Evolutionary conservation across 2,888 invertebrate genomes (phyloP), one percentile per base, ranked within the genome.

Genomic region (Brenthis hecate): DNA sequence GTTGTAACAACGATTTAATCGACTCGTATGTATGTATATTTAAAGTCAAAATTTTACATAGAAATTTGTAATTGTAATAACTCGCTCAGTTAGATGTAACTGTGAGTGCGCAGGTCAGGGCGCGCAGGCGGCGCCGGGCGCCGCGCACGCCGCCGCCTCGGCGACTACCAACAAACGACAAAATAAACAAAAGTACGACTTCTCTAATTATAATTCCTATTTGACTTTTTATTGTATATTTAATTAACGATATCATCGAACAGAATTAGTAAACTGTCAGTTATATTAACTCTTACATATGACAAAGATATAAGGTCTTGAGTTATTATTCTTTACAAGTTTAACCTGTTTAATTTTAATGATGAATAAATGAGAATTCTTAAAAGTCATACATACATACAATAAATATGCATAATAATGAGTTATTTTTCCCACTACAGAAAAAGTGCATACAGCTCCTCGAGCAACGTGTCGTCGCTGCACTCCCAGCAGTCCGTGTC

Each of bases 161-260:
- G 69, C 86, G 0, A 80, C 88, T 0, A 79, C 90, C n/a, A 91
- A 87, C 75, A 92, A 91, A 75, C 82, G 92, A 48, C 91, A 85
- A 54, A 79, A 73, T 70, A 91, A 92, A 74, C 91, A 92, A 74
- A 92, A 91, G 91, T 92, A 72, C 81, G 11, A 43, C 36, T 43
- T 43, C 11, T 2, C 36, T 2, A 43, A 43, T 43, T 43, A 43
- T 36, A 6, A 36, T 43, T 43, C 36, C 11, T 43, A 11, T 43
- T 43, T 43, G 36, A 11, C 36, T 2, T 43, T 8, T 8, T 36
- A 0, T 1, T 36, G 36, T 36, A 36, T 36, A 8, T 36, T 36
- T 36, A 8, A 8, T 36, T 8, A 36, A 36, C 6, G 6, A 36
- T 6, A 36, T 8, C 8, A 36, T 36, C 6, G 8, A 36, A 36